Percentiles rank a stretch among this genome's conserved stretches.
These are phyloP conservation scores for Yponomeuta sedellus DNA, from an alignment of 2,888 invertebrate genomes.

Conservation along the genomic window DNA sequence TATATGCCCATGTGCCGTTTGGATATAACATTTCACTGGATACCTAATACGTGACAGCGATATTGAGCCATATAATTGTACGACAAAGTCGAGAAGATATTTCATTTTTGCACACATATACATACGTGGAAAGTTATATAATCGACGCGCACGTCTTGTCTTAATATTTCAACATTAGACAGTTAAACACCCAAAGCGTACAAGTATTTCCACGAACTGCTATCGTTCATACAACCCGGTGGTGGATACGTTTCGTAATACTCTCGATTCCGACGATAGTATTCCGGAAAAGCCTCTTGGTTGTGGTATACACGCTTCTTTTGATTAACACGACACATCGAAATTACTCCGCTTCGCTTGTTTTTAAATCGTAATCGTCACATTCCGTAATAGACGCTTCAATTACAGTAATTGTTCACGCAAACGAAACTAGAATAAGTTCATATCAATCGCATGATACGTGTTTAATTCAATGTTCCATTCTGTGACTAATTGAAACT, in stretches of 20 bases:
- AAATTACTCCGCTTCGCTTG: neutral
- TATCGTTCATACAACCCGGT: neutral
- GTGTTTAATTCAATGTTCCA: neutral
- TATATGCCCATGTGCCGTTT: too few relatives aligned
- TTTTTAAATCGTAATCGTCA: neutral
- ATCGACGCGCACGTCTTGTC: too few relatives aligned
- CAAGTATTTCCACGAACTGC: neutral
- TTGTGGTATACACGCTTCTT: neutral
- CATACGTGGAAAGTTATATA: too few relatives aligned
- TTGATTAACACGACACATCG: neutral
- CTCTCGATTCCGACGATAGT: neutral
- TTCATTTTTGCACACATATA: too few relatives aligned
- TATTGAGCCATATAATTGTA: too few relatives aligned
- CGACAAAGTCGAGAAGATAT: too few relatives aligned
- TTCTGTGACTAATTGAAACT: neutral
- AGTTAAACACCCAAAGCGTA: too few relatives aligned
- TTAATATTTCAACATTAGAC: too few relatives aligned
- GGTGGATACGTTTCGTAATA: neutral
- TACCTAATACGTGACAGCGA: too few relatives aligned
- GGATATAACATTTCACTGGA: too few relatives aligned
- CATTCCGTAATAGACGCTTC: neutral
- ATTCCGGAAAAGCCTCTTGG: neutral
- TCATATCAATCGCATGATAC: neutral
- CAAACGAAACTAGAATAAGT: neutral
- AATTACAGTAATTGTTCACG: neutral